Percentiles rank a stretch among this genome's conserved stretches.
Conservation (phyloP, 2,797 vertebrate genomes). For the Phoxinus dragarum region DNA sequence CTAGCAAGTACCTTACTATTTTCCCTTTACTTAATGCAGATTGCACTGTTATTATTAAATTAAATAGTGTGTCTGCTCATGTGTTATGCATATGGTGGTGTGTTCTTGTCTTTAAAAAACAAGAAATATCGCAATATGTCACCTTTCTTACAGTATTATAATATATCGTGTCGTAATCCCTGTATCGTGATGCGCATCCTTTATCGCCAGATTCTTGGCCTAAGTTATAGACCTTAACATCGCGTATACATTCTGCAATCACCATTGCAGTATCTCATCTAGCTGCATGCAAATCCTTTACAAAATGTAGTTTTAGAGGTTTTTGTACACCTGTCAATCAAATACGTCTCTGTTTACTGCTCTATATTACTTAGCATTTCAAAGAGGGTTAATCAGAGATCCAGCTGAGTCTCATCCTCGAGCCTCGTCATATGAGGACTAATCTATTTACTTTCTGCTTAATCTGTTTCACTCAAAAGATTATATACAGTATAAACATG, state of each 20-base stretch:
- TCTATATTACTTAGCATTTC: not conserved
- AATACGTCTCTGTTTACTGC: not conserved
- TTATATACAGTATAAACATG: not conserved
- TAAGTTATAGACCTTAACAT: not conserved
- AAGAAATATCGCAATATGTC: no score
- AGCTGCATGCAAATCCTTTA: not conserved
- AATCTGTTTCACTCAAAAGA: not conserved
- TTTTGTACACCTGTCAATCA: not conserved
- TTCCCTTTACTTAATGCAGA: no score
- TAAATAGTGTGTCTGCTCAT: no score
- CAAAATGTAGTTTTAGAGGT: not conserved
- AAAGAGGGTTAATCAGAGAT: not conserved
- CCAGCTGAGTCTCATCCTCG: not conserved
- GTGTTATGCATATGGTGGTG: no score
- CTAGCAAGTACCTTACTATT: no score
- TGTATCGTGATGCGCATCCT: not conserved
- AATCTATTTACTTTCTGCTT: not conserved
- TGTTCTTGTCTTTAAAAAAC: no score
- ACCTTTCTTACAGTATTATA: no score
- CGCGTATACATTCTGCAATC: not conserved
- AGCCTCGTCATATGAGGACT: not conserved
- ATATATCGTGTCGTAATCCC: no score
- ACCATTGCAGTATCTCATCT: not conserved
- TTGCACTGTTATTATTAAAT: no score
- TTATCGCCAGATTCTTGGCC: not conserved